Conservation (phyloP, 1,140 invertebrate species). For the Cotesia chilonis region DNA sequence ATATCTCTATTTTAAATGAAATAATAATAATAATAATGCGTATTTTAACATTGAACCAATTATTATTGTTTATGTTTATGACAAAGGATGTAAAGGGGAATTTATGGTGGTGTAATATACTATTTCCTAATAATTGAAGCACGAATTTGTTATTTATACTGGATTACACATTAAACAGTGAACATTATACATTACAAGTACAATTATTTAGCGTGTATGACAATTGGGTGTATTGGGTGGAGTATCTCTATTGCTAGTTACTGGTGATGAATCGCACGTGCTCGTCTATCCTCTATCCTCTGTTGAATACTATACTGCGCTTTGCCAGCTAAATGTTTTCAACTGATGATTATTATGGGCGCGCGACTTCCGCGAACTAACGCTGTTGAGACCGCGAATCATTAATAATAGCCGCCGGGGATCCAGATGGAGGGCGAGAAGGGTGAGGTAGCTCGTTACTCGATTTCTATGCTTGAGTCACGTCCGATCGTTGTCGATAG, state of each 20-base stretch:
- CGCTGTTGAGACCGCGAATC: conserved; percentile 28
- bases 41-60: no score
- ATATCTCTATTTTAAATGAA: no score
- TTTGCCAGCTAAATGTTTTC: conserved; percentile 18
- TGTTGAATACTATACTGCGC: background rate
- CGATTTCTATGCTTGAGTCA: conserved; percentile 37
- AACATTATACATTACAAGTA: no score
- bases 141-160: background rate
- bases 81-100: no score
- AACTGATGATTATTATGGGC: conserved; percentile 29
- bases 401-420: conserved; percentile 32
- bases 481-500: conserved; percentile 34
- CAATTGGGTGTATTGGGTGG: background rate
- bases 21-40: no score
- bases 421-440: background rate
- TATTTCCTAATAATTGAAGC: no score
- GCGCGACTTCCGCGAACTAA: conserved; percentile 33
- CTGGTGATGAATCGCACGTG: conserved; percentile 9
- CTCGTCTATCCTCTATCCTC: no score
- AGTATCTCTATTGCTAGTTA: background rate
- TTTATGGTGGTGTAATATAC: no score
- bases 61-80: no score
- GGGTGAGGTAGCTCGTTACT: conserved; percentile 22
- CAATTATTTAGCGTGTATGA: no score
- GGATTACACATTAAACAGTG: no score